Percentiles rank a stretch among this genome's conserved stretches.
Evolutionary conservation across 2,113 vertebrate genomes (phyloP).

Genomic region (Hydrolagus affinis): DNA sequence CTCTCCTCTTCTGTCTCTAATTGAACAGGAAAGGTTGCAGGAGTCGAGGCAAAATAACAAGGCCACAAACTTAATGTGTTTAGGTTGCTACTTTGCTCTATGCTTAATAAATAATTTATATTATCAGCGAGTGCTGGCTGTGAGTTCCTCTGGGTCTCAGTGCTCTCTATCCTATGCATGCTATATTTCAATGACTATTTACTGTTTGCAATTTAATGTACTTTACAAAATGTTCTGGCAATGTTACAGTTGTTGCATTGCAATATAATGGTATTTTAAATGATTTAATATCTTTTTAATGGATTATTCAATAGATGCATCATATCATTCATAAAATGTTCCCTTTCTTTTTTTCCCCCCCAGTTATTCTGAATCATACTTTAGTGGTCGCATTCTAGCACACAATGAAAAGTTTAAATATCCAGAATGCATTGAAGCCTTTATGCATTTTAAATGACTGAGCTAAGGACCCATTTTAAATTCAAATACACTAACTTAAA

Average conservation of each 20-base stretch:
- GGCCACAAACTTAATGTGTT: slow-evolving; percentile 56
- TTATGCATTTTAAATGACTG: slow-evolving; percentile 18
- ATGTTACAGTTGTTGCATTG: background rate
- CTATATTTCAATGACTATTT: slow-evolving; percentile 7
- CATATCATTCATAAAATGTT: background rate
- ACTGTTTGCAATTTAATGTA: background rate
- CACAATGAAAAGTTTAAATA: slow-evolving; percentile 27
- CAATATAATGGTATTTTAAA: slow-evolving; percentile 10
- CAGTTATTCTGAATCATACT: background rate
- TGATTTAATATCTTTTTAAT: background rate
- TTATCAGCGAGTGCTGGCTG: slow-evolving; percentile 41
- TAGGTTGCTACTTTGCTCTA: slow-evolving; percentile 53
- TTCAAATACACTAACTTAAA: slow-evolving; percentile 23
- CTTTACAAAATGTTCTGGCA: background rate
- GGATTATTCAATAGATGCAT: background rate
- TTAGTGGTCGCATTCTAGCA: background rate
- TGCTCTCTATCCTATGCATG: background rate
- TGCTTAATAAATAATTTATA: slow-evolving; percentile 63
- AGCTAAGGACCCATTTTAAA: slow-evolving; percentile 16
- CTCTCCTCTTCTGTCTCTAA: slow-evolving; percentile 48
- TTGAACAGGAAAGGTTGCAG: slow-evolving; percentile 67
- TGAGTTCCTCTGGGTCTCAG: slow-evolving; percentile 6
- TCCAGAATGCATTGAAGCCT: background rate
- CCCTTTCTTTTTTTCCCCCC: background rate
- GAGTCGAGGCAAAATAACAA: slow-evolving; percentile 65